Evolutionary conservation across 2,113 vertebrate genomes (phyloP), one percentile per base, ranked within the genome.

Genomic region (Brienomyrus brachyistius): DNA sequence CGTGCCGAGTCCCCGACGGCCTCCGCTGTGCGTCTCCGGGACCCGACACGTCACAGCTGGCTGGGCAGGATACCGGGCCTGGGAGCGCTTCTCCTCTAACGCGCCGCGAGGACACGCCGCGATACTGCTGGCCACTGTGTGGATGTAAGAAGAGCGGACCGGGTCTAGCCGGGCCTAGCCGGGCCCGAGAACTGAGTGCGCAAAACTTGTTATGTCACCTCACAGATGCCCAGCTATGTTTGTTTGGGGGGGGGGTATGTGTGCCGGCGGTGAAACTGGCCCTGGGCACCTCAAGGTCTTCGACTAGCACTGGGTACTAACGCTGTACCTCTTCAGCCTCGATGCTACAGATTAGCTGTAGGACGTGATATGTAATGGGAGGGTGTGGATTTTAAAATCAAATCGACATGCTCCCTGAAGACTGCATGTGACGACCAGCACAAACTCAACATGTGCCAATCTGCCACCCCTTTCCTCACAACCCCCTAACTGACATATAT

Each of bases 281-380:
- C 23, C 59, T 3, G 59, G 23, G 59, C 59, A 62, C 59, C 56
- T n/a, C 56, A 62, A 62, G 7, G 7, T 48, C 89, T 56, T 85
- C 35, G 50, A 40, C 80, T 17, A 17, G 45, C 59, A 90, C 62
- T 56, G 54, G 19, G 52, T 2, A 3, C 17, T 15, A 52, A 52
- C 51, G 4, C 51, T 27, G 35, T 17, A 35, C 27, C 47, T 4
- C 23, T 50, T 90, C 74, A 74, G 40, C 6, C 17, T 70, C 2
- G 13, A 19, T 17, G 62, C 45, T 90, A 90, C 74, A 90, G 86
- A 87, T 90, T 90, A 52, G 10, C 74, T 90, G 84, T 87, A 45
- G 84, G 23, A 50, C 6, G 19, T 31, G 86, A 90, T 86, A 86
- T 87, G 77, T 51, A 90, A 50, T 15, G 77, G 74, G 27, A 52